Percentiles rank a stretch among this genome's conserved stretches.
Conservation (phyloP, 2,888 invertebrate genomes). For the Diploptera punctata region DNA sequence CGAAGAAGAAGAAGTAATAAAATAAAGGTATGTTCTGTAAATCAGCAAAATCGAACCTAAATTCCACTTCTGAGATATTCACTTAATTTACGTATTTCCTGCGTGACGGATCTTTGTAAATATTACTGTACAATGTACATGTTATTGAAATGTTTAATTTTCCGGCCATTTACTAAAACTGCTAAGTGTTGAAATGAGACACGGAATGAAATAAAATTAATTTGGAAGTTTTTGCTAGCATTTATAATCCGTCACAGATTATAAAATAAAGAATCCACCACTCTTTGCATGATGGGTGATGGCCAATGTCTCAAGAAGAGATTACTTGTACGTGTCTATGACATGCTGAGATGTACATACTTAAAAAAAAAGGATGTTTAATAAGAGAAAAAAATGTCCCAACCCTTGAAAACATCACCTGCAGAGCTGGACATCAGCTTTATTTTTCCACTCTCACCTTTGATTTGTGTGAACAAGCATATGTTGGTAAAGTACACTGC, state of each 20-base stretch:
- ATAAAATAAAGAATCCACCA: neutral
- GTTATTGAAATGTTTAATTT: too few relatives aligned
- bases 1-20: too few relatives aligned
- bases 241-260: neutral
- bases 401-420: slow-evolving; percentile 20
- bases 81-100: too few relatives aligned
- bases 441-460: slow-evolving; percentile 23
- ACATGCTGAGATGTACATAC: slow-evolving; percentile 20
- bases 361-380: neutral
- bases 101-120: too few relatives aligned
- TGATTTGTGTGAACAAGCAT: slow-evolving; percentile 32
- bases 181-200: neutral
- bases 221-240: neutral
- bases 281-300: neutral
- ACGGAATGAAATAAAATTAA: neutral
- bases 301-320: slow-evolving; percentile 5
- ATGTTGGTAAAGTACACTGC: slow-evolving; percentile 21
- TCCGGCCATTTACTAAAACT: too few relatives aligned
- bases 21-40: too few relatives aligned
- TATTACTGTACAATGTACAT: too few relatives aligned
- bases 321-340: slow-evolving; percentile 13
- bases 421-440: neutral
- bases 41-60: too few relatives aligned
- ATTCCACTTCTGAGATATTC: too few relatives aligned
- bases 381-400: slow-evolving; percentile 16